Evolutionary conservation across 1,140 invertebrate species (phyloP).

Genomic region (Aphis gossypii): DNA sequence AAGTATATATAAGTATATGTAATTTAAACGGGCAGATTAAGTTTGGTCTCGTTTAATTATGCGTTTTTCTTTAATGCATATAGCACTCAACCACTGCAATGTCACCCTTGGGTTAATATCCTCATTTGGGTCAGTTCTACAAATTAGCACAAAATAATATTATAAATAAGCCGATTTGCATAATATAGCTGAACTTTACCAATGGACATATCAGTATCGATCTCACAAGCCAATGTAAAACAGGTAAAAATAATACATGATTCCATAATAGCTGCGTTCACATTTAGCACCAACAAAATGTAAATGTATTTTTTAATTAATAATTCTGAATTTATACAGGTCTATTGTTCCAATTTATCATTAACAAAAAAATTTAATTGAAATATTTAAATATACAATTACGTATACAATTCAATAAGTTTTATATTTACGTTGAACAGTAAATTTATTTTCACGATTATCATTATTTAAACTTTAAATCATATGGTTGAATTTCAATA

Average conservation of each 20-base stretch:
- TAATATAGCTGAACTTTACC: background rate
- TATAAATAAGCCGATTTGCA: background rate
- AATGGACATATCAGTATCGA: background rate
- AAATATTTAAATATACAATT: background rate
- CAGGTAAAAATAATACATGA: background rate
- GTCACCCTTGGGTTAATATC: background rate
- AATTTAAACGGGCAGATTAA: constrained; percentile 15
- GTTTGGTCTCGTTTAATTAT: constrained; percentile 13
- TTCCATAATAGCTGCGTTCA: background rate
- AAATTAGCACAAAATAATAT: background rate
- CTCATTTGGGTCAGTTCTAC: background rate
- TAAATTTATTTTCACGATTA: background rate
- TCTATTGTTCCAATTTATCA: background rate
- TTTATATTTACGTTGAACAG: background rate
- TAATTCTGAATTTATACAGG: background rate
- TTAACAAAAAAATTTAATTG: background rate
- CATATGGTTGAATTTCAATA: too few relatives aligned
- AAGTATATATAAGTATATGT: background rate
- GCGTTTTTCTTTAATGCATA: background rate
- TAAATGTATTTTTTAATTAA: background rate
- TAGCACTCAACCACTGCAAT: background rate
- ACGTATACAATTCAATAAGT: background rate
- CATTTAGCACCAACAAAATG: background rate
- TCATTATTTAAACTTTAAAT: background rate
- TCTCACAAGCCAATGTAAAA: background rate